Percentiles rank a stretch among this genome's conserved stretches.
These are phyloP conservation scores for Cyprinodon tularosa DNA, from an alignment of 2,113 vertebrate genomes.

Conservation along the genomic window DNA sequence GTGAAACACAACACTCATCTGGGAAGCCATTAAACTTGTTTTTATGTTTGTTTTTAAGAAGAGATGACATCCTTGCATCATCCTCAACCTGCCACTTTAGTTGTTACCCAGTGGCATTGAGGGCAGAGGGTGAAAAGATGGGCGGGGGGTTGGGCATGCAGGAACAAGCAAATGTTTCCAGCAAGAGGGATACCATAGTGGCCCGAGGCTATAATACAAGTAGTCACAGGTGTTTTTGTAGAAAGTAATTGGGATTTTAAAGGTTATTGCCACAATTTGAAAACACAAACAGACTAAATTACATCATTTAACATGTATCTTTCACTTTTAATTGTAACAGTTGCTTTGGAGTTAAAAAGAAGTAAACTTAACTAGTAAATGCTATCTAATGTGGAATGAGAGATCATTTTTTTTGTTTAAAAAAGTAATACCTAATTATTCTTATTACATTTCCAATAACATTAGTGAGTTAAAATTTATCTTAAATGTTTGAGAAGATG, in stretches of 20 bases:
- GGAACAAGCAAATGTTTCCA: constrained; percentile 75
- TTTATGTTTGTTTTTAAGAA: constrained; percentile 42
- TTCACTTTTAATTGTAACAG: background rate
- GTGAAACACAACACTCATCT: constrained; percentile 27
- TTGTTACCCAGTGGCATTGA: constrained; percentile 42
- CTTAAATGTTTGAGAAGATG: too few relatives aligned
- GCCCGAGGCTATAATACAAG: constrained; percentile 34
- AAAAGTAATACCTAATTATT: too few relatives aligned
- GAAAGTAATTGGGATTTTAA: constrained; percentile 56
- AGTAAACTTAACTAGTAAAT: background rate
- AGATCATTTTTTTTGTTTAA: background rate
- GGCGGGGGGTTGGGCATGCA: constrained; percentile 61
- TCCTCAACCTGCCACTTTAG: constrained; percentile 57
- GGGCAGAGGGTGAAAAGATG: constrained; percentile 26
- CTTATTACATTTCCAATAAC: too few relatives aligned
- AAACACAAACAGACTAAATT: constrained; percentile 34
- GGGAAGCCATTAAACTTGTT: constrained; percentile 57
- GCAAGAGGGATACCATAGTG: constrained; percentile 53
- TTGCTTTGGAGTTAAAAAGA: background rate
- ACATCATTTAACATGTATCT: constrained; percentile 14
- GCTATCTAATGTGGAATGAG: too few relatives aligned
- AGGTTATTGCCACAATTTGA: constrained; percentile 16
- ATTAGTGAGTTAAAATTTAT: too few relatives aligned
- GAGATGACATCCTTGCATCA: constrained; percentile 25
- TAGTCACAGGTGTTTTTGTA: constrained; percentile 58